Evolutionary conservation across 2,113 vertebrate genomes (phyloP), one percentile per base, ranked within the genome.

Genomic region (Tyto alba): DNA sequence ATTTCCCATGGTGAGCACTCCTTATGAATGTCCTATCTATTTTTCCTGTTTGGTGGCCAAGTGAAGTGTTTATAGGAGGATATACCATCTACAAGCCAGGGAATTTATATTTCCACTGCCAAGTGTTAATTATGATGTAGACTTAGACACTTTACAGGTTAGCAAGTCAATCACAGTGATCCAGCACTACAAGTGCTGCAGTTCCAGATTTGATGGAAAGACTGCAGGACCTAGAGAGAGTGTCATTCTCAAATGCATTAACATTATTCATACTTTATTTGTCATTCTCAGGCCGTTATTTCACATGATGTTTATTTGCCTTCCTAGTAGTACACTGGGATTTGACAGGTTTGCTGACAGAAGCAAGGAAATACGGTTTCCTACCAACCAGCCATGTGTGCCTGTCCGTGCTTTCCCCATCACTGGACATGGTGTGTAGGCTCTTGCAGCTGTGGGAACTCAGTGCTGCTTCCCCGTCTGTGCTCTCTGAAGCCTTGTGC

Each of bases 11-110:
- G 71, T 13, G 55, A 94, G 63, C 1, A 1, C 75, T 94, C 90
- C 67, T 71, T 36, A 80, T 96, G 93, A 96, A 90, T 93, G 91
- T 96, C 82, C 95, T 96, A 96, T 96, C 94, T 96, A 76, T 85
- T 95, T 96, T 93, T 95, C 71, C 93, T 91, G 85, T 85, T 79
- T 93, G 91, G 89, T 96, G 93, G 91, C 93, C 96, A 96, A 93
- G 62, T 16, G 45, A n/a, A 64, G 88, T 95, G 88, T 94, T 96
- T 96, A 93, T 59, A 89, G 75, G 85, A 96, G 93, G 85, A 88
- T 93, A 85, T 90, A 52, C 90, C 89, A 95, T 77, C 81, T 69
- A 78, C 81, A 89, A 85, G 91, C 94, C 94, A 94, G 90, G 38
- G 55, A 76, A 63, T 96, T 96, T 93, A 13, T 88, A n/a, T 95